Percentiles rank a stretch among this genome's conserved stretches.
Conservation (phyloP, 1,140 invertebrate genomes). For the Cyphomyrmex costatus region DNA sequence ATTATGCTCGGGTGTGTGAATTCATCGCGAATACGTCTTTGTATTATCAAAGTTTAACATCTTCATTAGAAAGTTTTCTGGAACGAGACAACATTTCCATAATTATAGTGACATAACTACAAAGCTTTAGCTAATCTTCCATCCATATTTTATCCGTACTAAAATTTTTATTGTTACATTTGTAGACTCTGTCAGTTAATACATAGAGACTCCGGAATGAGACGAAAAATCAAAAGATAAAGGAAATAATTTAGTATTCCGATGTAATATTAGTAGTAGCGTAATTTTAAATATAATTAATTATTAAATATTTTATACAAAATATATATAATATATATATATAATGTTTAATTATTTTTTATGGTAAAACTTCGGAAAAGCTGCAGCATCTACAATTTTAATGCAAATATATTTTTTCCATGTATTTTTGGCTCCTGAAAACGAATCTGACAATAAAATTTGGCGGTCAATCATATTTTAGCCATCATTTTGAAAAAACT, state of each 20-base stretch:
- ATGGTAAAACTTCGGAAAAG: no score
- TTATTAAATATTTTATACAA: no score
- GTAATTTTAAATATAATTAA: no score
- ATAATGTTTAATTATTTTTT: slow-evolving; percentile 2
- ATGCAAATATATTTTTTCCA: no score
- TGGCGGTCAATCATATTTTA: no score
- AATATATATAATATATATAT: no score
- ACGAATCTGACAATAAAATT: no score
- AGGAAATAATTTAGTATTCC: background rate
- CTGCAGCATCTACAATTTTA: no score
- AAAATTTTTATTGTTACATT: slow-evolving; percentile 21
- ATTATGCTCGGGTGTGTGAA: slow-evolving; percentile 21
- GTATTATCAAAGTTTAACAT: slow-evolving; percentile 48
- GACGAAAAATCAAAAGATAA: background rate
- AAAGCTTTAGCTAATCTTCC: slow-evolving; percentile 30
- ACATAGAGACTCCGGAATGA: background rate
- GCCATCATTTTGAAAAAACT: no score
- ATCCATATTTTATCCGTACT: background rate
- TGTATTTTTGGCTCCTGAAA: no score
- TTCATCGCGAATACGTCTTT: slow-evolving; percentile 27
- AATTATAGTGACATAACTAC: slow-evolving; percentile 34
- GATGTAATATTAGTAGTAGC: no score
- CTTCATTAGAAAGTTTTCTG: slow-evolving; percentile 53
- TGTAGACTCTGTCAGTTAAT: background rate
- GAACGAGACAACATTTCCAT: slow-evolving; percentile 3